Evolutionary conservation across 92 coral and sea anemone genomes (phyloP).

Genomic region (Chrysogorgia sp.): DNA sequence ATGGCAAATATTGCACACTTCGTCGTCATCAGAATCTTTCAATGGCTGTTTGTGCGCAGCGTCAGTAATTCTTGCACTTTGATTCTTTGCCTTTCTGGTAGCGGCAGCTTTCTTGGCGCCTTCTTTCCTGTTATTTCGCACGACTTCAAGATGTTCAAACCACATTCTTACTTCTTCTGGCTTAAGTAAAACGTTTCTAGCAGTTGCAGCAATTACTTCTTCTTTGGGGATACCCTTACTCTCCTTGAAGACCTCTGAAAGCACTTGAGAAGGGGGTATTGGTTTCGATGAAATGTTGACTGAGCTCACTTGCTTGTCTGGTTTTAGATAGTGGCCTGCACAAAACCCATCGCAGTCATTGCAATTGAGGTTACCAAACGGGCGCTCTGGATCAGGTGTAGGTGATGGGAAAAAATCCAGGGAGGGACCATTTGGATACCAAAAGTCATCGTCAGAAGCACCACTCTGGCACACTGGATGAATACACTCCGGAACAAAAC

Average conservation of each 20-base stretch:
- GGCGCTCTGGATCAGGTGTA: constrained; percentile 52
- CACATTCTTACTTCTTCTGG: constrained; percentile 56
- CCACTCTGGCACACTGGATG: constrained; percentile 21
- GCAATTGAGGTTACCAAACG: constrained; percentile 47
- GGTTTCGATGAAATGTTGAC: constrained; percentile 15
- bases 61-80: constrained; percentile 24
- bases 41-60: background rate
- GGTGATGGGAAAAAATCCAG: constrained; percentile 37
- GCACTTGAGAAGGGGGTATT: constrained; percentile 27
- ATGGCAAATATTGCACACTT: constrained; percentile 39
- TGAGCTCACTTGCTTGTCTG: constrained; percentile 25
- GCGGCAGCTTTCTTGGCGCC: constrained; percentile 65
- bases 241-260: background rate
- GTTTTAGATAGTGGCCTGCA: constrained; percentile 49
- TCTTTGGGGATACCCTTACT: constrained; percentile 7
- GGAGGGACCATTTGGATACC: constrained; percentile 49
- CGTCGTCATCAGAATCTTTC: constrained; percentile 19
- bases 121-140: constrained; percentile 29
- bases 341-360: constrained; percentile 43
- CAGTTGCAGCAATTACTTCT: constrained; percentile 12
- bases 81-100: constrained; percentile 54
- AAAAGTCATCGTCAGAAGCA: background rate
- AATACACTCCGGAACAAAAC: constrained; percentile 30
- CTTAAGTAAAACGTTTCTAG: constrained; percentile 44
- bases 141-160: constrained; percentile 51